Conservation (phyloP, 2,888 invertebrate species). For the Thymelicus sylvestris region DNA sequence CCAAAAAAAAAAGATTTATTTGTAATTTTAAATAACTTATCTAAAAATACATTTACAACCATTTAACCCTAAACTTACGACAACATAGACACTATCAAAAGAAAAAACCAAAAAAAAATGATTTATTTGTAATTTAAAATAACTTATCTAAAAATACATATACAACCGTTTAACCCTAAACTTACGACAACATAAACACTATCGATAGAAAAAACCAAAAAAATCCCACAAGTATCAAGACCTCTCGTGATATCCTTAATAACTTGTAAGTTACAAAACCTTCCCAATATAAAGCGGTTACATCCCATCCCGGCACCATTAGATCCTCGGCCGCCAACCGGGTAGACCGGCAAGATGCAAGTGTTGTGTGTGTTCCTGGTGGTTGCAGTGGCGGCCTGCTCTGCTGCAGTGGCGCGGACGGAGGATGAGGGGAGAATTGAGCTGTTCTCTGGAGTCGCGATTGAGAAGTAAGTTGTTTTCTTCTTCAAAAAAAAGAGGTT, state of each 20-base stretch:
- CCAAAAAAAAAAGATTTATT: no score
- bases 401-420: constrained; percentile 55
- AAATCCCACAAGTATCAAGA: constrained; percentile 57
- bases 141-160: no score
- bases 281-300: constrained; percentile 48
- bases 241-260: constrained; percentile 28
- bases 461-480: constrained; percentile 64
- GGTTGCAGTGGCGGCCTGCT: constrained; percentile 62
- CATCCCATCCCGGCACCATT: constrained; percentile 51
- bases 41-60: no score
- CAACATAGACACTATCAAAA: no score
- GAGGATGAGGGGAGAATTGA: constrained; percentile 70
- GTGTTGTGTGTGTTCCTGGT: constrained; percentile 66
- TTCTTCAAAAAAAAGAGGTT: no score
- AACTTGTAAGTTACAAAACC: constrained; percentile 42
- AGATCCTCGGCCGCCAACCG: constrained; percentile 59
- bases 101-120: no score
- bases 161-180: no score
- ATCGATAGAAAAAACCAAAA: background rate
- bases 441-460: constrained; percentile 74
- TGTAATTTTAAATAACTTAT: no score
- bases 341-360: constrained; percentile 61
- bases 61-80: no score
- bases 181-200: no score
- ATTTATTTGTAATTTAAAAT: no score